Evolutionary conservation across 2,888 invertebrate genomes (phyloP).

Genomic region (Acronicta psi): DNA sequence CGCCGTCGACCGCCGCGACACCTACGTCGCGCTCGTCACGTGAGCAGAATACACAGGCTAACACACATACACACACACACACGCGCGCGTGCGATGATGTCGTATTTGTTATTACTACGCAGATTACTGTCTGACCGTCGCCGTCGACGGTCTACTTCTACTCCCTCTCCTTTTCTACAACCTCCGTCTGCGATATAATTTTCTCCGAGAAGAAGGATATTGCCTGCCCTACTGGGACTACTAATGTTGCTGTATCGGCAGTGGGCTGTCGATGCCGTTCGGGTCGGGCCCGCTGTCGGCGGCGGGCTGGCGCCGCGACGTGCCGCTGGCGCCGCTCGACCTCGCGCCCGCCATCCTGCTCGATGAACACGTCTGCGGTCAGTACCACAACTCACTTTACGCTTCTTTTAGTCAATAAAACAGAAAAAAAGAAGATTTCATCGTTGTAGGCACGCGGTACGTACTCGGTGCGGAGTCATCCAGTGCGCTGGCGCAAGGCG

Average conservation of each 20-base stretch:
- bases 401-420: too few relatives aligned
- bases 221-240: too few relatives aligned
- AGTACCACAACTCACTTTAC: conserved; percentile 25
- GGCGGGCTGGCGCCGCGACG: conserved; percentile 70
- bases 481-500: conserved; percentile 63
- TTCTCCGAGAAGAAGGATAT: too few relatives aligned
- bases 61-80: background rate
- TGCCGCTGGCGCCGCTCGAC: conserved; percentile 67
- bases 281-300: conserved; percentile 65
- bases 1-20: conserved; percentile 90
- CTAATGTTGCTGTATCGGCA: conserved; percentile 44
- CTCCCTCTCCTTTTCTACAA: too few relatives aligned
- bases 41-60: conserved; percentile 72
- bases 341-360: conserved; percentile 79
- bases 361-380: conserved; percentile 76
- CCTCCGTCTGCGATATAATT: too few relatives aligned
- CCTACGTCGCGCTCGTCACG: conserved; percentile 92
- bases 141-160: too few relatives aligned
- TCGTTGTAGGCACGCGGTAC: conserved; percentile 73
- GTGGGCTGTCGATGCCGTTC: conserved; percentile 73
- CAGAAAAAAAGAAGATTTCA: too few relatives aligned
- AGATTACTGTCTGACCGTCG: too few relatives aligned
- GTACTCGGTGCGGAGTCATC: conserved; percentile 77
- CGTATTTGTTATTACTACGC: too few relatives aligned
- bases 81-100: too few relatives aligned